These are phyloP conservation scores for Amphipoea oculea DNA, from an alignment of 2,888 invertebrate genomes.

Conservation along the genomic window DNA sequence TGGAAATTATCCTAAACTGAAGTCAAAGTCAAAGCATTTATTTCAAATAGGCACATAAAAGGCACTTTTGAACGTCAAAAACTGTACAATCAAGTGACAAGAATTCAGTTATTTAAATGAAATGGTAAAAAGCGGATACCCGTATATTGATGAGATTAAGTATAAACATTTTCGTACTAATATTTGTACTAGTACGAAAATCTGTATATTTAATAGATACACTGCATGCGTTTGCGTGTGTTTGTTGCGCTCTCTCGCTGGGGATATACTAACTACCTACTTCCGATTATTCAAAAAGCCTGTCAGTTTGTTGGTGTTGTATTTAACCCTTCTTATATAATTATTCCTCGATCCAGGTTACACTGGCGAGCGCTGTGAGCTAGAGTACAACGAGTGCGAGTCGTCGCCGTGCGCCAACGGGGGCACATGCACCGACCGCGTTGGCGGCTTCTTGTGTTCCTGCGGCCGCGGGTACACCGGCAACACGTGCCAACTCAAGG, in stretches of 20 bases:
- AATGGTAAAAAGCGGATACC: not conserved
- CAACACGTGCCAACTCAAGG: conserved; percentile 93
- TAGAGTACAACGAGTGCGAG: conserved; percentile 94
- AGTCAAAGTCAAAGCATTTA: too few species aligned
- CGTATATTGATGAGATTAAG: not conserved
- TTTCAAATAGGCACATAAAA: too few species aligned
- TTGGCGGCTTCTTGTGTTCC: conserved; percentile 92
- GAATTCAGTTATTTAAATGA: conserved; percentile 1
- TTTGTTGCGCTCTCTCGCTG: not conserved
- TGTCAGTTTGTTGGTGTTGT: not conserved
- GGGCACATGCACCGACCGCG: conserved; percentile 93
- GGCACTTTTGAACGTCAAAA: too few species aligned
- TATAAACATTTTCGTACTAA: not conserved
- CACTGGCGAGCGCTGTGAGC: conserved; percentile 93
- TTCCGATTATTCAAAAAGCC: not conserved
- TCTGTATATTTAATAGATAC: not conserved
- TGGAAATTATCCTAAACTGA: not conserved
- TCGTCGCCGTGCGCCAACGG: conserved; percentile 94
- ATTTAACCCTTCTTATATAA: not conserved
- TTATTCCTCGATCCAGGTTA: conserved; percentile 87
- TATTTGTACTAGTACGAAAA: not conserved
- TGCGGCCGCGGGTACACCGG: conserved; percentile 93
- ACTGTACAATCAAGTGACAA: not conserved
- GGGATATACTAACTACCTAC: not conserved
- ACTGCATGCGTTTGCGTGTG: not conserved